A percentile compares a stretch with the other conserved stretches of the same genome.
phyloP scores from a whole-genome alignment of 2,797 vertebrate genomes.

The Distichodus sexfasciatus region DNA sequence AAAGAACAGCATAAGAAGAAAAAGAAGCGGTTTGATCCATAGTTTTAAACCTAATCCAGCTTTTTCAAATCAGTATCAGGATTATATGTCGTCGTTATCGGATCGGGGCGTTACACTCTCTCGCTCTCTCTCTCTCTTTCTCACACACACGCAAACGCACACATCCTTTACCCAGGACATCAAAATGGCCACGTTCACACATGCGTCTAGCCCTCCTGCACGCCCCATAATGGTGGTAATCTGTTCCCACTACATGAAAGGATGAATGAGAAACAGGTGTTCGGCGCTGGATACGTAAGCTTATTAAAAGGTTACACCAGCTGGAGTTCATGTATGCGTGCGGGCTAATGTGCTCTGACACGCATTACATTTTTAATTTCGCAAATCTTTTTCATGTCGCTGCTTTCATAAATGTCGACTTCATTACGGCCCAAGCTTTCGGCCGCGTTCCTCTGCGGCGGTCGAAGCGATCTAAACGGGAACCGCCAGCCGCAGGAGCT shows the following conservation, averaged over 20 bases:
- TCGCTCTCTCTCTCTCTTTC: background rate
- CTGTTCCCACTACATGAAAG: conserved; percentile 48
- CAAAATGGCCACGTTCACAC: conserved; percentile 45
- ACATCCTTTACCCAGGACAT: conserved; percentile 30
- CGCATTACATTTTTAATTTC: conserved; percentile 46
- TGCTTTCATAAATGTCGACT: conserved; percentile 38
- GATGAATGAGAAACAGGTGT: conserved; percentile 55
- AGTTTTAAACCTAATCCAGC: too few species aligned
- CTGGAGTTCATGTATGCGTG: conserved; percentile 40
- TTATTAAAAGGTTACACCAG: conserved; percentile 55
- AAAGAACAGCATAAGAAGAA: too few species aligned
- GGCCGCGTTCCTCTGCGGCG: conserved; percentile 36
- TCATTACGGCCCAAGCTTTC: conserved; percentile 37
- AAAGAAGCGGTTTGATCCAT: too few species aligned
- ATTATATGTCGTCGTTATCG: too few species aligned
- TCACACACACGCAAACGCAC: background rate
- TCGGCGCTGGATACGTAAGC: conserved; percentile 46
- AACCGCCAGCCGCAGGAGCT: too few species aligned
- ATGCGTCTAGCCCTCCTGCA: conserved; percentile 31
- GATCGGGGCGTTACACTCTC: conserved; percentile 21
- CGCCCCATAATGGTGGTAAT: conserved; percentile 40
- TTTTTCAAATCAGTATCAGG: too few species aligned
- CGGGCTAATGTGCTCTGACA: conserved; percentile 45
- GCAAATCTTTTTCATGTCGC: conserved; percentile 41
- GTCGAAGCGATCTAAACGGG: conserved; percentile 28